Evolutionary conservation across 2,113 vertebrate species (phyloP), one percentile per base, ranked within the genome.

Genomic region (Hepsetus odoe): DNA sequence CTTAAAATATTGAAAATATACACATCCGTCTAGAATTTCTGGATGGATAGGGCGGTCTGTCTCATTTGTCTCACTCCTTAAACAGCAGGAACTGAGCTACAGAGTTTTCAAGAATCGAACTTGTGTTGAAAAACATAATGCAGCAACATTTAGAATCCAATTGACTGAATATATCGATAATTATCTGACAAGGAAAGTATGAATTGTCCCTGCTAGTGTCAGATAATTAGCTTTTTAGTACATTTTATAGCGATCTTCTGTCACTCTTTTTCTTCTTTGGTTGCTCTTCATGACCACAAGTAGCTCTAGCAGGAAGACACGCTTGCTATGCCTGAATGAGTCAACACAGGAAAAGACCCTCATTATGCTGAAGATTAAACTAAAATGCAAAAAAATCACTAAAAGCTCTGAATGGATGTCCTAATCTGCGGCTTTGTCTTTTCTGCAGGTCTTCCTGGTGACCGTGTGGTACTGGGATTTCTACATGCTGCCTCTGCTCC

Each of bases 401-500:
- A 24, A 7, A 11, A 0, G 30, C 26, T 69, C 46, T 56, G 51
- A 51, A 61, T 49, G 77, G 42, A 72, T 80, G 73, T 46, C 82
- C 13, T 82, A 70, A 81, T 83, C 42, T 72, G 32, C 81, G 16
- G 12, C 62, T 61, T 33, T 73, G 59, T 90, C 28, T 80, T 67
- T 16, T 66, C 59, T 64, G 11, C 90, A 99, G 98, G 87, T 96
- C 4, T 99, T 99, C 77, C 11, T 98, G 76, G 74, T 96, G 82
- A 93, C 93, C 0, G 94, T 99, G 64, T 99, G 97, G 98, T 92
- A 94, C 3, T 94, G 95, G 88, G 96, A 99, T 65, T 92, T 98
- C 69, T 99, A 96, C 89, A 97, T 99, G 96, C 86, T 98, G 77
- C 98, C 98, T 4, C 75, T 98, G 87, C 92, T 91, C 72, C 81